Evolutionary conservation across 2,113 vertebrate species (phyloP).

Genomic region (Grallaria varia): DNA sequence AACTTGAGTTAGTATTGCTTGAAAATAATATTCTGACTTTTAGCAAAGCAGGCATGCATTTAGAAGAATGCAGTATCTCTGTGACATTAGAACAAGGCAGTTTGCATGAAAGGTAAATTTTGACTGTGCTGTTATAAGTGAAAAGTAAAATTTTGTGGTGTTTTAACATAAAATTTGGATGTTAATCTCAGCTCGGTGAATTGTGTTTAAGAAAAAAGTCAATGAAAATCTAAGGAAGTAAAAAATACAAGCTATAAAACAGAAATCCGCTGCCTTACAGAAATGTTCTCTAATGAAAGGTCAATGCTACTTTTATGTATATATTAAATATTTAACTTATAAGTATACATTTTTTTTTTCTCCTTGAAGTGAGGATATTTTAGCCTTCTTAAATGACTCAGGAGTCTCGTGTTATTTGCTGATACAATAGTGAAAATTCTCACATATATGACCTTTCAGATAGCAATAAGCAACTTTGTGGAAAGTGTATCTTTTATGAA

Average conservation of each 20-base stretch:
- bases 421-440: background rate
- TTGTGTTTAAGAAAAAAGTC: background rate
- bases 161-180: background rate
- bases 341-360: background rate
- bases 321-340: background rate
- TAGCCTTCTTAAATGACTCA: background rate
- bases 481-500: background rate
- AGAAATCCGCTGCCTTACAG: background rate
- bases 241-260: background rate
- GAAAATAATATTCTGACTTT: background rate
- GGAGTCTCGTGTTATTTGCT: background rate
- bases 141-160: background rate
- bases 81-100: background rate
- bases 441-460: background rate
- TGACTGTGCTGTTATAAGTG: background rate
- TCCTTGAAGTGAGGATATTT: background rate
- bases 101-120: background rate
- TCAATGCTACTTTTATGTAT: background rate
- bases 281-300: constrained; percentile 5
- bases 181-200: background rate
- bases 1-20: background rate
- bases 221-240: background rate
- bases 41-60: background rate
- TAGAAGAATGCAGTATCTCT: background rate
- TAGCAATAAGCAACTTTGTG: background rate